phyloP scores from a whole-genome alignment of 2,113 vertebrate genomes.

The Pelodiscus sinensis region DNA sequence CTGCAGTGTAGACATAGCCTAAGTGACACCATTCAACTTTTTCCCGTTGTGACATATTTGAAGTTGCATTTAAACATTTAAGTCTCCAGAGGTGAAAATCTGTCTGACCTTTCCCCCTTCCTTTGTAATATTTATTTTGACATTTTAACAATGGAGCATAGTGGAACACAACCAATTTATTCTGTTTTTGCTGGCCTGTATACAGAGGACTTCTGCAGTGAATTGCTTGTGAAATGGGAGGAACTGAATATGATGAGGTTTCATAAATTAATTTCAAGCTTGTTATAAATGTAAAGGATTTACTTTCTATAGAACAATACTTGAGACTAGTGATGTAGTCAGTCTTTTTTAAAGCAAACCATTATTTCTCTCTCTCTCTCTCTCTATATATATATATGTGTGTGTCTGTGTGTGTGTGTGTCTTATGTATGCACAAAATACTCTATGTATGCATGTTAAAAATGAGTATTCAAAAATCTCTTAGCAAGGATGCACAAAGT shows the following conservation, averaged over 20 bases:
- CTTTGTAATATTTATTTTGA: constrained; percentile 57
- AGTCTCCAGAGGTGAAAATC: constrained; percentile 9
- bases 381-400: too few relatives aligned
- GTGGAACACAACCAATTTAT: constrained; percentile 50
- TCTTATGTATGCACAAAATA: too few relatives aligned
- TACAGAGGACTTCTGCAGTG: constrained; percentile 27
- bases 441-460: neutral
- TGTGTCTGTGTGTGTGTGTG: neutral
- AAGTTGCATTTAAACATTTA: constrained; percentile 35
- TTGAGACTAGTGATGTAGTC: constrained; percentile 10
- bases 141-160: constrained; percentile 60
- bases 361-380: neutral
- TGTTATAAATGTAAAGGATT: constrained; percentile 57
- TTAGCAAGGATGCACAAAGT: neutral
- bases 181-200: constrained; percentile 22
- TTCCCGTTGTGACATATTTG: neutral
- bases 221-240: constrained; percentile 49
- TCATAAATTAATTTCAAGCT: constrained; percentile 55
- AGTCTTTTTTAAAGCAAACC: constrained; percentile 27
- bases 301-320: constrained; percentile 33
- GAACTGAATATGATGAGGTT: constrained; percentile 35
- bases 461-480: neutral
- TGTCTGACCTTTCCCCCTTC: constrained; percentile 38
- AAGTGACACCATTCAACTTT: neutral
- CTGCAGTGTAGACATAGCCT: neutral